Evolutionary conservation across 2,113 vertebrate genomes (phyloP), one percentile per base, ranked within the genome.

Genomic region (Heterotilapia buettikoferi): DNA sequence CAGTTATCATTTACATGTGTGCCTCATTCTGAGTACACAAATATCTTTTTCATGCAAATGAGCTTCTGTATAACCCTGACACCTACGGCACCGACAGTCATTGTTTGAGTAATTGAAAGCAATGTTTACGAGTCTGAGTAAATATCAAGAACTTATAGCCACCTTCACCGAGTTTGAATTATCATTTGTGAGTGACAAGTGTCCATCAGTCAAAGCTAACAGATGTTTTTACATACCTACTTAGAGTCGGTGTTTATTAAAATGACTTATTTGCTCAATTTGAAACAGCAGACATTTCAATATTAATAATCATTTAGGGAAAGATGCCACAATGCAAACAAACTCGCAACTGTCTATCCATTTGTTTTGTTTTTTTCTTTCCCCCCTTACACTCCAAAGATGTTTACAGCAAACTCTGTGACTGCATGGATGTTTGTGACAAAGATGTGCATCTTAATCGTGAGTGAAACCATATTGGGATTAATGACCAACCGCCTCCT

Each of bases 1-100:
- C 91, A 86, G 91, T 93, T 94, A 94, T 88, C 78, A 93, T 94
- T 94, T 93, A 92, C 92, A 94, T 94, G 86, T 59, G 13, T 14
- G 24, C 43, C 79, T 86, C 9, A 36, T 89, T 53, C 82, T 86
- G 66, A 90, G 16, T 63, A 84, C 5, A 71, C 73, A 80, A 56
- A 89, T 63, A 29, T 43, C 2, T 33, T 84, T 82, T 86, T 61
- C 81, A 95, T 94, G 94, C 89, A 95, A 94, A 95, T 90, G 11
- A 93, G 5, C 83, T 78, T 93, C 59, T 43, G 33, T 50, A 43
- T 79, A 94, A 92, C 52, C 7, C 29, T 36, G 24, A 83, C 68
- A 66, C 21, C 53, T 57, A 76, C 4, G 8, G 56, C 18, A 78
- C 80, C 9, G 26, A 36, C 40, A 66, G 36, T 36, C 61, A 85